Base-by-base conservation (phyloP, 2,113 vertebrate species). In the Acanthochromis polyacanthus region DNA sequence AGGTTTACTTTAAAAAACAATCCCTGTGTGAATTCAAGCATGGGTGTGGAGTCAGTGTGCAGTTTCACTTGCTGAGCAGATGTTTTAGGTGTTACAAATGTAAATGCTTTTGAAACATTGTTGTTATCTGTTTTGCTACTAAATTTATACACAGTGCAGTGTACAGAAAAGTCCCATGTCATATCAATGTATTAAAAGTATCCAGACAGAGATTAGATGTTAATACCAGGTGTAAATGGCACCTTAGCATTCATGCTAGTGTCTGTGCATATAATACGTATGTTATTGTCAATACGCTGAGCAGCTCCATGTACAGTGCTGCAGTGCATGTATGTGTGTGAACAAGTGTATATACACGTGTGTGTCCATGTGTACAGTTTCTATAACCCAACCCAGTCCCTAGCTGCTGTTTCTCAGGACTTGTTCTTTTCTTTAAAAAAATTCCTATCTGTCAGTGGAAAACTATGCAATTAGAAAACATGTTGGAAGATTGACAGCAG, bases 401-500 rank as follows among this genome's bases (percentile, higher is more conserved):
- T 82, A 85, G 82, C 88, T 85, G 86, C 79, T 69, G 52, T 84
- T 82, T 90, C 73, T 68, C 53, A 68, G 64, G 75, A 78, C 28
- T 71, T 62, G 11, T 63, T 61, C 72, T 50, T 14, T 62, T 71
- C 66, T 74, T 3, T 3, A 25, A 79, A 70, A 59, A 45, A 10
- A 1, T 83, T 51, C 66, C 62, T 73, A 50, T 43, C 71, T 83
- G 79, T 91, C 88, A 87, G 71, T 86, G 78, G 86, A 90, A 91
- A 91, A 83, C 81, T 89, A 74, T 91, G 88, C 71, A 80, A 82
- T 92, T 89, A 88, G 74, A 88, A 92, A 88, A 88, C 79, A 79
- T 72, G 63, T 78, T 51, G 43, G 15, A 62, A 89, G 92, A 94
- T 88, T 93, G 94, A 92, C 91, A 93, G 88, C 71, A 20, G 65